A percentile compares a stretch with the other conserved stretches of the same genome.
Conservation (phyloP, 2,797 vertebrate genomes). For the Coreius guichenoti region DNA sequence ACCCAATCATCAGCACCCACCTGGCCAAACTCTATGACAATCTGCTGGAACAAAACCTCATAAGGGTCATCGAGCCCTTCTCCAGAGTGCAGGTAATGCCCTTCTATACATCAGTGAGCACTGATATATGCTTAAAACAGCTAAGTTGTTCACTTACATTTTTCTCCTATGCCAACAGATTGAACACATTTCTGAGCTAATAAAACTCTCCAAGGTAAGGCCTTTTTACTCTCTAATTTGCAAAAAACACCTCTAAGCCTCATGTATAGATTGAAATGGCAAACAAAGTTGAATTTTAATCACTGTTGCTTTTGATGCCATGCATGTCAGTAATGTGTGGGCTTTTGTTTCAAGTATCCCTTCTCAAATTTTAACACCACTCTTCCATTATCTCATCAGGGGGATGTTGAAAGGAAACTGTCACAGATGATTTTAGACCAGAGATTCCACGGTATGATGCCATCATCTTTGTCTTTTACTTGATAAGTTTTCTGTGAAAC, state of each 20-base stretch:
- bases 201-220: conserved; percentile 94
- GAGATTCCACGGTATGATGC: conserved; percentile 89
- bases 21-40: conserved; percentile 94
- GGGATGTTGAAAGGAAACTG: conserved; percentile 94
- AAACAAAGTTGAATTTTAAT: not conserved
- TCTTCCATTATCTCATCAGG: conserved; percentile 71
- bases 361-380: not conserved
- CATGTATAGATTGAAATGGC: not conserved
- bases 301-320: not conserved
- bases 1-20: conserved; percentile 96
- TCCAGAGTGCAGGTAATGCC: conserved; percentile 92
- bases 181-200: conserved; percentile 94
- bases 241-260: not conserved
- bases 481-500: not conserved
- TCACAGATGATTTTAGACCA: conserved; percentile 98
- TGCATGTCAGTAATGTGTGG: not conserved
- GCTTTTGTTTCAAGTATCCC: not conserved
- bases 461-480: not conserved
- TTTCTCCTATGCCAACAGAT: conserved; percentile 76
- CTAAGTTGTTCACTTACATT: not conserved
- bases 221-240: not conserved
- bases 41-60: conserved; percentile 97
- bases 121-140: not conserved
- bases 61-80: conserved; percentile 96
- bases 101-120: conserved; percentile 31